These are phyloP conservation scores for Halictus quadricinctus DNA, from an alignment of 2,888 invertebrate genomes.

Conservation along the genomic window DNA sequence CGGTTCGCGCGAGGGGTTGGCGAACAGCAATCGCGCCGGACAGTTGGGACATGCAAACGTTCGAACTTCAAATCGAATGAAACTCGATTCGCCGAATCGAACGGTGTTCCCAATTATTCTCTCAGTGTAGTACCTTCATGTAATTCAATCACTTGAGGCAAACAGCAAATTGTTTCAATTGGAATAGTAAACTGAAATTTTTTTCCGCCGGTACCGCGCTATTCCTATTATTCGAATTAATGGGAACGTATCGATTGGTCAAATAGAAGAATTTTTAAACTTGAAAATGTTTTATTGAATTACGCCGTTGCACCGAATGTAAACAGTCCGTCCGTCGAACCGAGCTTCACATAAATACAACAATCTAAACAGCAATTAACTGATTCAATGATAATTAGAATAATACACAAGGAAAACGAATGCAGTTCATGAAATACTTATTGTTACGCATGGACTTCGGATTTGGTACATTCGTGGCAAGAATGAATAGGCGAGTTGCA, in stretches of 20 bases:
- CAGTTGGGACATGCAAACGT: not conserved
- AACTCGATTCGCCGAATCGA: not conserved
- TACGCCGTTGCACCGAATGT: not conserved
- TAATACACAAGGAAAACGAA: not conserved
- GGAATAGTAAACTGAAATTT: not conserved
- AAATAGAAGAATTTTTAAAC: not conserved
- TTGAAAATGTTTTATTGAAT: not conserved
- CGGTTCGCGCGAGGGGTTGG: not conserved
- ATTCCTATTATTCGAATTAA: not conserved
- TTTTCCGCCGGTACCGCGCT: not conserved
- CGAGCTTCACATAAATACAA: not conserved
- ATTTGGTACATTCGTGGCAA: too few relatives aligned
- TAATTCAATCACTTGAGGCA: slow-evolving; percentile 3
- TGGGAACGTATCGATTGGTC: not conserved
- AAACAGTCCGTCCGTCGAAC: not conserved
- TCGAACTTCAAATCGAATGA: slow-evolving; percentile 13
- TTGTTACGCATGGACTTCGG: too few relatives aligned
- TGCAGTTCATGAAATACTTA: not conserved
- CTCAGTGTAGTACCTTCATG: not conserved
- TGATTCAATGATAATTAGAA: not conserved
- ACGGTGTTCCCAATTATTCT: slow-evolving; percentile 7
- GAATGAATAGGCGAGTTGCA: too few relatives aligned
- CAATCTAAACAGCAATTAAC: not conserved
- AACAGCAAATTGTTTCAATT: slow-evolving; percentile 4
- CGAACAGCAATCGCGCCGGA: not conserved